A percentile compares a stretch with the other conserved stretches of the same genome.
Conservation (phyloP, 2,888 invertebrate species). For the Julus scanicus region DNA sequence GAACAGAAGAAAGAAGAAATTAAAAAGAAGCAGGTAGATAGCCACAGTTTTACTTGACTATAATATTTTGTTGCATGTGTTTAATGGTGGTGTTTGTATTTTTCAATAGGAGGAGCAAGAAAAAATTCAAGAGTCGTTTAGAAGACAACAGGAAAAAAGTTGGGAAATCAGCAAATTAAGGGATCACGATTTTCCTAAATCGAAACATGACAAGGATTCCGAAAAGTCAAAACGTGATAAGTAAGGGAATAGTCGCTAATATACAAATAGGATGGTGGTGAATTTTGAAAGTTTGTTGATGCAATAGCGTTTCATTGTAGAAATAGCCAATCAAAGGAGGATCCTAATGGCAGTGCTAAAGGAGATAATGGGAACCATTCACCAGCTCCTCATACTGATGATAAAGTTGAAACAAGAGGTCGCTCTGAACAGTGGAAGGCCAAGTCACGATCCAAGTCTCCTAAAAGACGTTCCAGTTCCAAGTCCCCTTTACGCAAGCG, state of each 20-base stretch:
- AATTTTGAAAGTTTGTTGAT: background rate
- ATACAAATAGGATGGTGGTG: background rate
- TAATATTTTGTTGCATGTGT: background rate
- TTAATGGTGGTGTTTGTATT: background rate
- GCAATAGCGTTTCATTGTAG: background rate
- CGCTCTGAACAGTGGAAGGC: background rate
- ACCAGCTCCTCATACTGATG: background rate
- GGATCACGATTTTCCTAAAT: constrained; percentile 57
- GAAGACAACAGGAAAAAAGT: constrained; percentile 69
- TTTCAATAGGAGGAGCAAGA: constrained; percentile 78
- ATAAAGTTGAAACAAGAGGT: background rate
- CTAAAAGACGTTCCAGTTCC: constrained; percentile 58
- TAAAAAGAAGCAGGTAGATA: constrained; percentile 81
- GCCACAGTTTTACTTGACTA: constrained; percentile 5
- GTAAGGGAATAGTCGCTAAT: background rate
- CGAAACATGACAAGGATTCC: constrained; percentile 53
- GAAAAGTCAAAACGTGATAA: constrained; percentile 44
- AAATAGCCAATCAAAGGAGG: constrained; percentile 22
- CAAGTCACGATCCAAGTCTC: constrained; percentile 53
- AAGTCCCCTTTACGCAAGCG: constrained; percentile 57
- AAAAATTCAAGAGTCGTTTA: constrained; percentile 73
- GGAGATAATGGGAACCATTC: constrained; percentile 22
- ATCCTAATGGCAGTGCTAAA: background rate
- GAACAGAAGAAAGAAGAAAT: constrained; percentile 98
- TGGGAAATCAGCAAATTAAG: constrained; percentile 67